Conservation (phyloP, 2,113 vertebrate species). For the Catharus fuscescens region DNA sequence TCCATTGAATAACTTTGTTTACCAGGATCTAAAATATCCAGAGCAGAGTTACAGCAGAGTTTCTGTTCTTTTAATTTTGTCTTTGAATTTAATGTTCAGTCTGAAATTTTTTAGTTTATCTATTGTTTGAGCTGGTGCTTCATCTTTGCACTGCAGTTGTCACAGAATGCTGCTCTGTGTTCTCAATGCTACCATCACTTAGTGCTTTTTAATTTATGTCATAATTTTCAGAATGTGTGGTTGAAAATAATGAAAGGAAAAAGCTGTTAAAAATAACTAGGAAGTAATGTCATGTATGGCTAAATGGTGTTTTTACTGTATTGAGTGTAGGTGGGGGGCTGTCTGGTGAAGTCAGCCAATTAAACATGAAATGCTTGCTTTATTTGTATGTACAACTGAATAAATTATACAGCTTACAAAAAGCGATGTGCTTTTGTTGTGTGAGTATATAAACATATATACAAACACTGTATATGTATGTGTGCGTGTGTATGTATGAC, state of each 20-base stretch:
- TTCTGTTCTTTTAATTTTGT: not conserved
- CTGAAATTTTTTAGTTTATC: not conserved
- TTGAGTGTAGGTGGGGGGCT: rapidly evolving
- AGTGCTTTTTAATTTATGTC: not conserved
- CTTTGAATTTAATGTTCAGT: not conserved
- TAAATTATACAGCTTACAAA: not conserved
- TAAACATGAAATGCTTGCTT: not conserved
- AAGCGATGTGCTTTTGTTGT: not conserved
- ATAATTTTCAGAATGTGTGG: not conserved
- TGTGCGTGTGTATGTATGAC: not conserved
- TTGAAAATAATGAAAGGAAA: not conserved
- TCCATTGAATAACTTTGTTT: not conserved
- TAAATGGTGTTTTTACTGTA: not conserved
- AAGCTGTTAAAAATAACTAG: not conserved
- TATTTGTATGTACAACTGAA: not conserved
- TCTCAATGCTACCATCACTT: not conserved
- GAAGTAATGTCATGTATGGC: not conserved
- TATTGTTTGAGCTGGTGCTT: not conserved
- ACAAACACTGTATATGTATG: not conserved
- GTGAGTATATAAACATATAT: not conserved
- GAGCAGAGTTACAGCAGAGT: not conserved
- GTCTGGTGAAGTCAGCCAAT: not conserved
- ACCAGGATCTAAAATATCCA: not conserved
- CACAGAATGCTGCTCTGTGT: not conserved
- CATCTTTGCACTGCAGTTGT: not conserved